A percentile compares a stretch with the other conserved stretches of the same genome.
These are phyloP conservation scores for Chamaetylas fuelleborni DNA, from an alignment of 2,113 vertebrate genomes.

Conservation along the genomic window DNA sequence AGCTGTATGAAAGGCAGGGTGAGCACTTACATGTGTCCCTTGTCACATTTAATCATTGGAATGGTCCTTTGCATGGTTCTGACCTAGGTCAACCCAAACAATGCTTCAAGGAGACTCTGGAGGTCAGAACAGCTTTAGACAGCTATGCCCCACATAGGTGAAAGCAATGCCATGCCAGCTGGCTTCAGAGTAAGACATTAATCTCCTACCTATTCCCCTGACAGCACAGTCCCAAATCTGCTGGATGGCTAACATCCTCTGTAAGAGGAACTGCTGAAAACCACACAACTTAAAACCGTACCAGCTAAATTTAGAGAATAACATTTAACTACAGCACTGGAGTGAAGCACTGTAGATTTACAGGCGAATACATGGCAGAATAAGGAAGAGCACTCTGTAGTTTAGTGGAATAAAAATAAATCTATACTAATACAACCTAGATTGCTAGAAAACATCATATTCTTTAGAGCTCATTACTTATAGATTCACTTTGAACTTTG, in stretches of 20 bases:
- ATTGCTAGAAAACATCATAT: not conserved
- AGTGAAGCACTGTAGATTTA: not conserved
- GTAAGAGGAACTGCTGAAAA: not conserved
- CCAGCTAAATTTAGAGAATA: not conserved
- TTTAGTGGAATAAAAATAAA: not conserved
- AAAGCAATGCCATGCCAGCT: not conserved
- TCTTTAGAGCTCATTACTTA: not conserved
- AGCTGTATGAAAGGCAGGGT: not conserved
- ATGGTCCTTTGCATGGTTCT: not conserved
- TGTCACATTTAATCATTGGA: not conserved
- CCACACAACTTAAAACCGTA: not conserved
- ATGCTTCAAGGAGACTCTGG: not conserved
- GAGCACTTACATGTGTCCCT: not conserved
- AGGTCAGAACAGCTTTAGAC: not conserved
- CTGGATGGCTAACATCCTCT: not conserved
- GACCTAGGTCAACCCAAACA: not conserved
- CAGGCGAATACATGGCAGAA: not conserved
- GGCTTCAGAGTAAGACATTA: not conserved
- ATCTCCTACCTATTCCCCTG: not conserved
- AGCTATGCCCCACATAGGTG: rapidly evolving
- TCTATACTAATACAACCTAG: not conserved
- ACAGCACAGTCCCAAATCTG: not conserved
- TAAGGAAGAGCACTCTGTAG: not conserved
- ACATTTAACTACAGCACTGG: not conserved
- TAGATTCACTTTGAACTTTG: not conserved